Evolutionary conservation across 2,113 vertebrate genomes (phyloP).

Genomic region (Saccopteryx leptura): DNA sequence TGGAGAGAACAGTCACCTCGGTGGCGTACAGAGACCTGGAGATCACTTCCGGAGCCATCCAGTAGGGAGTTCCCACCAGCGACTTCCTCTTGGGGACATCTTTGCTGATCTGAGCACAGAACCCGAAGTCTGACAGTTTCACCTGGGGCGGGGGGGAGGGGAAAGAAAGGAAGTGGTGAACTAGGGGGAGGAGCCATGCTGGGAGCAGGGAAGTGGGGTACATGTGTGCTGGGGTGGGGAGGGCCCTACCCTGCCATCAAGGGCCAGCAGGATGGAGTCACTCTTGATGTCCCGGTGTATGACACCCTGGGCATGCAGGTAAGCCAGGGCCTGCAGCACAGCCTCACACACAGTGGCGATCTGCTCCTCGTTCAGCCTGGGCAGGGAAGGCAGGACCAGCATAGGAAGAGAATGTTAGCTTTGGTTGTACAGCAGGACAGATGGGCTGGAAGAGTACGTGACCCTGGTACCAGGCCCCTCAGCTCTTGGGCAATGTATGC

Average conservation of each 20-base stretch:
- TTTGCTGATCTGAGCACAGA: constrained; percentile 99
- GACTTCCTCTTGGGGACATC: constrained; percentile 99
- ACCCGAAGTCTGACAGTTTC: constrained; percentile 99
- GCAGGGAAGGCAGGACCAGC: not conserved
- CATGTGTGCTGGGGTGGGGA: not conserved
- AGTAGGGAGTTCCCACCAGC: constrained; percentile 98
- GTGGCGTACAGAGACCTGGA: constrained; percentile 97
- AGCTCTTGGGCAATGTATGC: not conserved
- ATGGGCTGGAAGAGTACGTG: not conserved
- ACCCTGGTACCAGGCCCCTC: not conserved
- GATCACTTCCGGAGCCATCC: constrained; percentile 99
- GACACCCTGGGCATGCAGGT: constrained; percentile 98
- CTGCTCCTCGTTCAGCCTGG: constrained; percentile 97
- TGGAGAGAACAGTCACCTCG: constrained; percentile 89
- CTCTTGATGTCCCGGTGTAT: constrained; percentile 99
- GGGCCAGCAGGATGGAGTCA: constrained; percentile 97
- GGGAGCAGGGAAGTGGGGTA: not conserved
- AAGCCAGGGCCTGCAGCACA: constrained; percentile 97
- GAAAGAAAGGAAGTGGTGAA: not conserved
- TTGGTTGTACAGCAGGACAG: not conserved
- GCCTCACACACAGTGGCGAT: constrained; percentile 99
- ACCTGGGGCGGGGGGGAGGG: constrained; percentile 89
- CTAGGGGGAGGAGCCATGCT: not conserved
- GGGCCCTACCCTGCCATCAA: constrained; percentile 95
- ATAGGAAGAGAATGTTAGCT: not conserved